These are phyloP conservation scores for Phaethon lepturus DNA, from an alignment of 2,113 vertebrate species.

Conservation along the genomic window DNA sequence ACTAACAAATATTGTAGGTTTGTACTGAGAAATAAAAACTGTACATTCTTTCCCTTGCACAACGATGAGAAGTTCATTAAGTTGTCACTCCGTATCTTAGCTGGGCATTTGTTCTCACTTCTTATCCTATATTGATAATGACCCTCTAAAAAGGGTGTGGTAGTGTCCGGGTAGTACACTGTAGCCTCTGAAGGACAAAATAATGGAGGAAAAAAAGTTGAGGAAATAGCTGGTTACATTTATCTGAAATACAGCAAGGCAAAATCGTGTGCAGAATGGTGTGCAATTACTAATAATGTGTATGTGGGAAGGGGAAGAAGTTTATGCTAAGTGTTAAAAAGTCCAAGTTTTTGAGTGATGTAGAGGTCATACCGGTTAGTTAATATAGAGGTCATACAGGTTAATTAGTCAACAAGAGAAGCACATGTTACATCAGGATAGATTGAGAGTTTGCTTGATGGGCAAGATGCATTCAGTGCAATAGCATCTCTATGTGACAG, in stretches of 20 bases:
- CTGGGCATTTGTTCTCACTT: neutral
- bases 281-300: neutral
- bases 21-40: neutral
- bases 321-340: neutral
- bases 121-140: neutral
- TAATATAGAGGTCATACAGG: neutral
- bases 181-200: neutral
- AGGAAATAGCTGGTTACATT: neutral
- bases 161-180: neutral
- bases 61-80: neutral
- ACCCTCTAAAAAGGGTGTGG: neutral
- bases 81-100: neutral
- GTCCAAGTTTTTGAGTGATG: neutral
- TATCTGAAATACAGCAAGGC: neutral
- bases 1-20: neutral
- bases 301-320: neutral
- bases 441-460: neutral
- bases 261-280: neutral
- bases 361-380: neutral
- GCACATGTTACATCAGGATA: neutral
- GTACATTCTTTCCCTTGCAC: neutral
- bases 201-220: neutral
- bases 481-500: neutral
- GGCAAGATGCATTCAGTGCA: neutral
- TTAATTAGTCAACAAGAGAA: neutral